Evolutionary conservation across 2,888 invertebrate genomes (phyloP).

Genomic region (Xanthorhoe spadicearia): DNA sequence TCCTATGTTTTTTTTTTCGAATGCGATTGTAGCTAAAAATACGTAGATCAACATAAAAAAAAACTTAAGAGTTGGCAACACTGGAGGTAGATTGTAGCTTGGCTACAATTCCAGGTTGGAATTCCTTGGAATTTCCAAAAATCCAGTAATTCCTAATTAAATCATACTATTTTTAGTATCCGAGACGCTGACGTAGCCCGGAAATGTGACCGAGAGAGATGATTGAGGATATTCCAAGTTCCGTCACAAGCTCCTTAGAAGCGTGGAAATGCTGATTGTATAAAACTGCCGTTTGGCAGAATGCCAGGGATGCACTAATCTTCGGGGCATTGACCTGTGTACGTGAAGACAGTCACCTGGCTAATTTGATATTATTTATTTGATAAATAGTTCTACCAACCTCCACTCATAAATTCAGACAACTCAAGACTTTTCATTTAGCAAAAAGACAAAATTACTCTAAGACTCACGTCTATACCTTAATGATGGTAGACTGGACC

Average conservation of each 20-base stretch:
- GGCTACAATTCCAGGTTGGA: too few species aligned
- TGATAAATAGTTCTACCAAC: neutral
- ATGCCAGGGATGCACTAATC: constrained; percentile 31
- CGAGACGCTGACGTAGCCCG: constrained; percentile 4
- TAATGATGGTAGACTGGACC: too few species aligned
- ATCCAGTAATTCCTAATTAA: too few species aligned
- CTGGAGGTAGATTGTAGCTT: too few species aligned
- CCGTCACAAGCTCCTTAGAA: constrained; percentile 34
- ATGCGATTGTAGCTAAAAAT: too few species aligned
- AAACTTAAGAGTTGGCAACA: too few species aligned
- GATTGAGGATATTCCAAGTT: constrained; percentile 36
- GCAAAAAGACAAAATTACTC: too few species aligned
- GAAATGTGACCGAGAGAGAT: constrained; percentile 16
- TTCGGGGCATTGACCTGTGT: constrained; percentile 8
- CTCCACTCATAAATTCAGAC: too few species aligned
- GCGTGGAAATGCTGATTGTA: constrained; percentile 36
- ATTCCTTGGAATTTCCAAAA: too few species aligned
- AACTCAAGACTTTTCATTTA: neutral
- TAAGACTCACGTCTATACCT: too few species aligned
- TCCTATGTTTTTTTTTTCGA: too few species aligned
- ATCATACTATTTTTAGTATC: neutral
- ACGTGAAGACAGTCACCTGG: neutral
- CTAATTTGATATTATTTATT: neutral
- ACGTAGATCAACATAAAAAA: too few species aligned
- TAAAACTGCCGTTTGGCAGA: constrained; percentile 36